Percentiles rank a stretch among this genome's conserved stretches.
Conservation (phyloP, 35 echinoderm and acorn worm species). For the Ophiothrix spiculata region DNA sequence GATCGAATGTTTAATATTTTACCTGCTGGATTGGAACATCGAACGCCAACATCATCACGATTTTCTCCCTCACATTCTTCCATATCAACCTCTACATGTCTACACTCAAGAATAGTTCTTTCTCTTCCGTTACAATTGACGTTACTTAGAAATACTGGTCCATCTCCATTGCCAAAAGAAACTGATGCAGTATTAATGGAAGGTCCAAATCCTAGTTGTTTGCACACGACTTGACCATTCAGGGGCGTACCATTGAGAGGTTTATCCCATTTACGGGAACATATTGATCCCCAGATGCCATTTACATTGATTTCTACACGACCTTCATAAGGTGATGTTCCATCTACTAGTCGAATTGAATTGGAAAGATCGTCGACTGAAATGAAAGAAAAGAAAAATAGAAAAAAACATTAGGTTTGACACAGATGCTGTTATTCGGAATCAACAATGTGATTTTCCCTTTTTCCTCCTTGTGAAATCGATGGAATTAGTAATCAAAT, state of each 20-base stretch:
- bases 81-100: background rate
- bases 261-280: slow-evolving; percentile 17
- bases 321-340: slow-evolving; percentile 9
- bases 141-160: slow-evolving; percentile 20
- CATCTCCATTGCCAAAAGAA: slow-evolving; percentile 15
- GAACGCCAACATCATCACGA: background rate
- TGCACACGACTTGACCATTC: slow-evolving; percentile 19
- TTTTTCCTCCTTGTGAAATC: no score
- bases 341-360: slow-evolving; percentile 17
- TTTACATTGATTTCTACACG: slow-evolving; percentile 18
- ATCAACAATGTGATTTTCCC: no score
- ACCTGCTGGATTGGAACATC: background rate
- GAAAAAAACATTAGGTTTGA: no score
- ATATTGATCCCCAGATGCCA: slow-evolving; percentile 26
- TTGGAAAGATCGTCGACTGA: background rate
- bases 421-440: no score
- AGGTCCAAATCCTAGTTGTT: slow-evolving; percentile 5
- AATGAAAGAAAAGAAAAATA: no score
- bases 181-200: background rate
- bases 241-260: no score
- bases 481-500: no score
- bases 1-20: background rate
- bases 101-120: background rate
- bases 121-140: background rate
- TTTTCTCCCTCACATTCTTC: background rate